Conservation (phyloP, 1,140 invertebrate genomes). For the Drosophila ananassae region DNA sequence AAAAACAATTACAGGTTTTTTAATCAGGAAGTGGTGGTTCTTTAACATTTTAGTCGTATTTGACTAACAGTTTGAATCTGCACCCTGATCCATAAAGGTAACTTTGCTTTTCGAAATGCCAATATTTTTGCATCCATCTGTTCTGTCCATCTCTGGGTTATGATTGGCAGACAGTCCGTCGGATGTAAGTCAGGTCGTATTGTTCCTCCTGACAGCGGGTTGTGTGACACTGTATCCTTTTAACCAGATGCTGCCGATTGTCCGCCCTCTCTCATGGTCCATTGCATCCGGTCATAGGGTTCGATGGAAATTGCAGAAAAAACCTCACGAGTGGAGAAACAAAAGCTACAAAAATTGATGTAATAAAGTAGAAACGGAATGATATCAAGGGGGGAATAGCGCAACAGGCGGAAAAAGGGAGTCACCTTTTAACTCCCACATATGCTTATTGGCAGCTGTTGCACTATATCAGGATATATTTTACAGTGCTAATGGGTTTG, state of each 20-base stretch:
- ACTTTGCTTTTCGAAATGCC: conserved; percentile 17
- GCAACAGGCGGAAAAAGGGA: conserved; percentile 30
- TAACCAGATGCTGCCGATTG: conserved; percentile 36
- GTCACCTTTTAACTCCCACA: neutral
- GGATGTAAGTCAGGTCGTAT: conserved; percentile 12
- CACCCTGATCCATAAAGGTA: neutral
- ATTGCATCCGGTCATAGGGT: conserved; percentile 32
- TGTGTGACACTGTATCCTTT: conserved; percentile 32
- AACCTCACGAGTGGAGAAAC: conserved; percentile 11
- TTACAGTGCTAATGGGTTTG: neutral
- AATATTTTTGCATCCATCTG: conserved; percentile 16
- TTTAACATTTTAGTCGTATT: neutral
- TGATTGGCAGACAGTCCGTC: conserved; percentile 35
- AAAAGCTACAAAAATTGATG: conserved; percentile 18
- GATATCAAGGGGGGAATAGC: conserved; percentile 28
- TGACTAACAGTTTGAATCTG: neutral
- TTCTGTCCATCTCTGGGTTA: conserved; percentile 10
- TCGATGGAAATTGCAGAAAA: conserved; percentile 32
- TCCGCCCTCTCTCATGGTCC: conserved; percentile 29
- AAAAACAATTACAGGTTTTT: conserved; percentile 5
- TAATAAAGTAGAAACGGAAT: conserved; percentile 31
- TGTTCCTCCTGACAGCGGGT: conserved; percentile 15
- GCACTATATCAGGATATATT: neutral
- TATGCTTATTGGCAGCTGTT: conserved; percentile 16
- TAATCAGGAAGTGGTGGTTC: neutral